Evolutionary conservation across 2,888 invertebrate genomes (phyloP).

Genomic region (Drosophila rubida): DNA sequence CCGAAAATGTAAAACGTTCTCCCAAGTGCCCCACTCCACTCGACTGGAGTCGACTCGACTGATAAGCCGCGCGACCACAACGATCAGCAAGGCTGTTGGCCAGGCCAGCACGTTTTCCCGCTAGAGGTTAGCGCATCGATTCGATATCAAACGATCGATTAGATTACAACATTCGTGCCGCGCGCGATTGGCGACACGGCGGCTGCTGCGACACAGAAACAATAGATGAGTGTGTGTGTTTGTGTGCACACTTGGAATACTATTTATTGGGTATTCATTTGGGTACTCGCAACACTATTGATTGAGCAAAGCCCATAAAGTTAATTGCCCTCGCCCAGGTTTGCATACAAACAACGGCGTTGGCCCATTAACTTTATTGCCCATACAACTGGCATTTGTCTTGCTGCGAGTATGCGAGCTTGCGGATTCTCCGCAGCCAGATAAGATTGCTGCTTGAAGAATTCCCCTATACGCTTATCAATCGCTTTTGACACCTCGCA

Average conservation of each 20-base stretch:
- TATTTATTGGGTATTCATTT: constrained; percentile 27
- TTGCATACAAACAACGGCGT: constrained; percentile 26
- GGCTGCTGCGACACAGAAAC: constrained; percentile 55
- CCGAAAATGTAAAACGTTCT: constrained; percentile 19
- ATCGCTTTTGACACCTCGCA: constrained; percentile 23
- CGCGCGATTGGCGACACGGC: constrained; percentile 44
- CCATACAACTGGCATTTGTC: not conserved
- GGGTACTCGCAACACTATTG: constrained; percentile 12
- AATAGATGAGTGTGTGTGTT: constrained; percentile 15
- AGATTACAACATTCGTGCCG: constrained; percentile 40
- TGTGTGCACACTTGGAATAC: constrained; percentile 6
- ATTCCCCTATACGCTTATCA: constrained; percentile 20
- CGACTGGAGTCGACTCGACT: no score
- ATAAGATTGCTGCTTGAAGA: constrained; percentile 33
- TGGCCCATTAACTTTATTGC: constrained; percentile 15
- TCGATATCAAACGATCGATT: constrained; percentile 43
- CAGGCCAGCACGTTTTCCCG: constrained; percentile 24
- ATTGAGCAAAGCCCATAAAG: constrained; percentile 33
- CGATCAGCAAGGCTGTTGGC: not conserved
- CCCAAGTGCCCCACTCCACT: not conserved
- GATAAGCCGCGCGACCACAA: constrained; percentile 31
- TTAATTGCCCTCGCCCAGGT: constrained; percentile 27
- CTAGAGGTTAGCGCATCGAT: constrained; percentile 28
- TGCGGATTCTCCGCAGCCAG: constrained; percentile 15
- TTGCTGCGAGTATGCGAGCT: not conserved